A percentile compares a stretch with the other conserved stretches of the same genome.
Evolutionary conservation across 2,888 invertebrate species (phyloP).

Genomic region (Drosophila siamana): DNA sequence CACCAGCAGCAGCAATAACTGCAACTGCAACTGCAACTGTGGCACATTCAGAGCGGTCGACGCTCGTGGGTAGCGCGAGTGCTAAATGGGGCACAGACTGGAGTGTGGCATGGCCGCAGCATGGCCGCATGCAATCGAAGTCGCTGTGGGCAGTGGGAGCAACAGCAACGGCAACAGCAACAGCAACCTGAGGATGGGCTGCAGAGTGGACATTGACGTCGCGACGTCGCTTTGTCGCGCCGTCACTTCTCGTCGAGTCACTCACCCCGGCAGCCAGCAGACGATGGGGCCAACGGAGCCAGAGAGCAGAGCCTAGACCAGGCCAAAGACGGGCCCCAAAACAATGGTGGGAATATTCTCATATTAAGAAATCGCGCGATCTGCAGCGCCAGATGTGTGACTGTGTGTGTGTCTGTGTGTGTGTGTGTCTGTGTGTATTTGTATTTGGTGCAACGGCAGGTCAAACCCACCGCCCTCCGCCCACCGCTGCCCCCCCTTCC

Average conservation of each 20-base stretch:
- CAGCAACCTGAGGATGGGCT: slow-evolving; percentile 48
- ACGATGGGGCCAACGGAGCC: background rate
- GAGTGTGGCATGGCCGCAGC: slow-evolving; percentile 17
- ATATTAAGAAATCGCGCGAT: slow-evolving; percentile 85
- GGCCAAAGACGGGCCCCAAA: slow-evolving; percentile 45
- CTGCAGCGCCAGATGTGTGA: slow-evolving; percentile 76
- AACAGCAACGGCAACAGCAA: slow-evolving; percentile 9
- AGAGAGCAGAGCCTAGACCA: slow-evolving; percentile 25
- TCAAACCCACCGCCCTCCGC: slow-evolving; percentile 74
- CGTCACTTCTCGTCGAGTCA: slow-evolving; percentile 60
- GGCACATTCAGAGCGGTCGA: slow-evolving; percentile 54
- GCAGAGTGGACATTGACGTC: slow-evolving; percentile 65
- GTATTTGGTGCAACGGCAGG: slow-evolving; percentile 79
- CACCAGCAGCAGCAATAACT: slow-evolving; percentile 43
- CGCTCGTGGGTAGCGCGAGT: slow-evolving; percentile 75
- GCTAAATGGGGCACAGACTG: slow-evolving; percentile 69
- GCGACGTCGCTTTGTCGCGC: slow-evolving; percentile 61
- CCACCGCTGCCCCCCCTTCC: slow-evolving; percentile 33
- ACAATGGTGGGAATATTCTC: slow-evolving; percentile 86
- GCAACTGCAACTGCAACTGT: slow-evolving; percentile 37
- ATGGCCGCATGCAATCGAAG: slow-evolving; percentile 71
- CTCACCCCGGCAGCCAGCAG: slow-evolving; percentile 54
- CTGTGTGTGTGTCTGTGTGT: slow-evolving; percentile 49
- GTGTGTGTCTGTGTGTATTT: slow-evolving; percentile 48
- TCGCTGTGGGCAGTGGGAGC: slow-evolving; percentile 49